Conservation (phyloP, 2,888 invertebrate species). For the Parasteatoda lunata region DNA sequence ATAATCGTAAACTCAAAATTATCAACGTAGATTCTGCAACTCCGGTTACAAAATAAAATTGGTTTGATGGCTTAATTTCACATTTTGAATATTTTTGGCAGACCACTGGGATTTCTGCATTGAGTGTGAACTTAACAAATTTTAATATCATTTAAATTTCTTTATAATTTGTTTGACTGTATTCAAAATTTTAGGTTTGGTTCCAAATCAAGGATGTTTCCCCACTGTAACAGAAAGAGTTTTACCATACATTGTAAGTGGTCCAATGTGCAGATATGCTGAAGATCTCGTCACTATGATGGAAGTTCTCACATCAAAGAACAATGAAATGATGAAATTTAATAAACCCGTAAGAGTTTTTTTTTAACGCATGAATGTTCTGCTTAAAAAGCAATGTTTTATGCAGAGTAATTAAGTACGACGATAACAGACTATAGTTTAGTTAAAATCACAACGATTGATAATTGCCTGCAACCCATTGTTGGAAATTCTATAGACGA, state of each 20-base stretch:
- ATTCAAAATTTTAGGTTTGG: neutral
- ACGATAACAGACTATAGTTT: neutral
- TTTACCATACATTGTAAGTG: conserved; percentile 83
- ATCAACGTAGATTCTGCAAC: too few species aligned
- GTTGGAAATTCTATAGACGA: too few species aligned
- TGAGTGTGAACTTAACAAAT: neutral
- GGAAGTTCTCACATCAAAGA: conserved; percentile 76
- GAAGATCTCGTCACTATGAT: conserved; percentile 87
- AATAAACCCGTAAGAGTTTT: neutral
- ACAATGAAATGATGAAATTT: neutral
- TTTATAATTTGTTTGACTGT: neutral
- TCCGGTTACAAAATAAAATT: too few species aligned
- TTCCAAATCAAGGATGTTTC: conserved; percentile 6
- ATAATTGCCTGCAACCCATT: too few species aligned
- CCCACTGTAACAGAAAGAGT: neutral
- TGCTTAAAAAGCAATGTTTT: neutral
- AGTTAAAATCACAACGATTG: too few species aligned
- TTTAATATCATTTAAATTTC: neutral
- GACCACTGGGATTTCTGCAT: too few species aligned
- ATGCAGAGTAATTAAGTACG: neutral
- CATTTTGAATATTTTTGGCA: neutral
- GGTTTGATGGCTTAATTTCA: neutral
- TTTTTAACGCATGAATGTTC: neutral
- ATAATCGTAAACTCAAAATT: too few species aligned
- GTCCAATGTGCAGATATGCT: conserved; percentile 91